Evolutionary conservation across 2,113 vertebrate species (phyloP), one percentile per base, ranked within the genome.

Genomic region (Sturnira hondurensis): DNA sequence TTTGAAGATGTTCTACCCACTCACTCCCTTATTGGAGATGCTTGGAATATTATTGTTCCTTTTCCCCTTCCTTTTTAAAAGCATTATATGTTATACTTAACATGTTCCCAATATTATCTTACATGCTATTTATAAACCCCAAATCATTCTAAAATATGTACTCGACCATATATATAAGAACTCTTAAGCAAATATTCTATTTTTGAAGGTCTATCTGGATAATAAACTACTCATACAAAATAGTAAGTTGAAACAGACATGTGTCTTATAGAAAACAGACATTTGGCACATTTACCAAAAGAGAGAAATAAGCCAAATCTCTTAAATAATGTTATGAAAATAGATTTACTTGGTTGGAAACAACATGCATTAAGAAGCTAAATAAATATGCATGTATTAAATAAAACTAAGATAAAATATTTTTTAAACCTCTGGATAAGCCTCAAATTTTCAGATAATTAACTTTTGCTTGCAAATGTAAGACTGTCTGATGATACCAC

Each of bases 241-340:
- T 24, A 86, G 4, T 96, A 97, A 97, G 93, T 96, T 97, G 97
- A 98, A 98, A 98, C 74, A 98, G 95, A 97, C 89, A 54, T 28
- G 85, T 22, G 28, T 94, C 97, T 98, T 97, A 98, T 87, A 97
- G 93, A 98, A 98, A 98, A 96, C 97, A 98, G 98, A 98, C 65
- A 33, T 85, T 77, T 97, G 97, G 96, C 91, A 97, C 67, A 89
- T 12, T 89, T 2, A 76, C 86, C 83, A 93, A 97, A 63, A 86
- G 96, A 96, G 86, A 86, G 89, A 97, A 97, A 65, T 54, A 67
- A 36, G 33, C 78, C 81, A 97, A 96, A 93, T 96, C 70, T 94
- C 96, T 97, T 96, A 97, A 96, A 86, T 19, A 96, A 94, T 96
- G 93, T 96, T 98, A 97, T 97, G 95, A 92, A 98, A 95, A 96